These are phyloP conservation scores for Netelia melanura DNA, from an alignment of 2,888 invertebrate species.

Conservation along the genomic window DNA sequence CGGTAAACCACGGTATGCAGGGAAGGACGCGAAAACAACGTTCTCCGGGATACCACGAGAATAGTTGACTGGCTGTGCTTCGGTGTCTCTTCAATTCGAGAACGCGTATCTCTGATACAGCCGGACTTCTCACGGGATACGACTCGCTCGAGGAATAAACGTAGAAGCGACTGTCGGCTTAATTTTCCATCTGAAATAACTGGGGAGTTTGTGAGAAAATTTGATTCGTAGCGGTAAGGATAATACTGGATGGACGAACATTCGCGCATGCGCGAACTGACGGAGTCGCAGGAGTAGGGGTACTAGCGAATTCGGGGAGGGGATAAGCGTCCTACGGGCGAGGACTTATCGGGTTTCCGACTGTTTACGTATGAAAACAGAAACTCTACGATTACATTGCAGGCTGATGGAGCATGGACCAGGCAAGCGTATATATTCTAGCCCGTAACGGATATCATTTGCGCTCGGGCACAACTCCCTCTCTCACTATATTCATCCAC, in stretches of 20 bases:
- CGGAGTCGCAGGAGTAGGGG: not conserved
- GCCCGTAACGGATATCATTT: slow-evolving; percentile 72
- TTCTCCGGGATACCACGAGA: too few relatives aligned
- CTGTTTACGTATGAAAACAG: slow-evolving; percentile 6
- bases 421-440: slow-evolving; percentile 49
- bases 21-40: slow-evolving; percentile 19
- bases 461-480: slow-evolving; percentile 58
- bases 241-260: too few relatives aligned
- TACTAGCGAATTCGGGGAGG: not conserved
- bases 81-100: too few relatives aligned
- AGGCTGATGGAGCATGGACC: slow-evolving; percentile 40
- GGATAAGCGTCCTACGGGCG: not conserved
- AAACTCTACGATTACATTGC: slow-evolving; percentile 13
- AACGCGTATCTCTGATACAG: too few relatives aligned
- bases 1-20: slow-evolving; percentile 57
- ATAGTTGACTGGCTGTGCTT: too few relatives aligned
- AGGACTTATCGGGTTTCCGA: not conserved
- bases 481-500: slow-evolving; percentile 38
- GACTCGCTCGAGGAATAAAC: too few relatives aligned
- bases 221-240: too few relatives aligned
- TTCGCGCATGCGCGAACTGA: not conserved
- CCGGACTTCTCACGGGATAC: slow-evolving; percentile 16
- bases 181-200: too few relatives aligned
- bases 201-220: too few relatives aligned
- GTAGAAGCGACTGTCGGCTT: too few relatives aligned